These are phyloP conservation scores for Rotaria socialis DNA, from an alignment of 2,888 invertebrate genomes.

Conservation along the genomic window DNA sequence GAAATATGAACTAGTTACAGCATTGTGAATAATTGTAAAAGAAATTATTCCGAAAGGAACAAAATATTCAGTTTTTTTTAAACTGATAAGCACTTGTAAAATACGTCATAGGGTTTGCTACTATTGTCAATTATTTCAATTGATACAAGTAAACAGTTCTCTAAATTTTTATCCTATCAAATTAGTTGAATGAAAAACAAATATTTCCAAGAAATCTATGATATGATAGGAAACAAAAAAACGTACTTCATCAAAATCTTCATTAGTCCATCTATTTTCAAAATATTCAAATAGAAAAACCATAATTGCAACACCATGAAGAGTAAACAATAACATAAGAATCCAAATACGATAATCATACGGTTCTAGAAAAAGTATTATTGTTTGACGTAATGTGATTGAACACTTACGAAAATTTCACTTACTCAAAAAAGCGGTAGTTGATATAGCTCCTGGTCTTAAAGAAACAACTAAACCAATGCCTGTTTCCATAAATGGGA, in stretches of 20 bases:
- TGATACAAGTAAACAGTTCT: too few relatives aligned
- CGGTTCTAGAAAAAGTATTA: constrained; percentile 68
- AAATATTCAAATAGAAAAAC: constrained; percentile 96
- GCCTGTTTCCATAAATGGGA: constrained; percentile 59
- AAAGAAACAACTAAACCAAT: constrained; percentile 58
- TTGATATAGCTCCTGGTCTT: constrained; percentile 57
- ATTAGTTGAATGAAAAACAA: too few relatives aligned
- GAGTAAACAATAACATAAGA: constrained; percentile 86
- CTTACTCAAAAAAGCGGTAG: constrained; percentile 59
- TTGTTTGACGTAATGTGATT: background rate
- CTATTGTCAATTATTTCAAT: too few relatives aligned
- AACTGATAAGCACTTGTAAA: too few relatives aligned
- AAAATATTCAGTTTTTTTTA: too few relatives aligned
- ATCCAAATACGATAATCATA: constrained; percentile 98
- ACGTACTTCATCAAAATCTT: background rate
- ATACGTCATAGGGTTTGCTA: too few relatives aligned
- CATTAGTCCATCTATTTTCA: background rate
- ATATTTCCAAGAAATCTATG: too few relatives aligned
- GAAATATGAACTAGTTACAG: too few relatives aligned
- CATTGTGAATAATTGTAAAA: too few relatives aligned
- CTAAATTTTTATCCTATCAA: too few relatives aligned
- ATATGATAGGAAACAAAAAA: background rate
- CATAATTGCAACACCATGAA: constrained; percentile 87
- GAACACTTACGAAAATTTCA: background rate
- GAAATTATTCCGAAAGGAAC: too few relatives aligned